Evolutionary conservation across 2,113 vertebrate genomes (phyloP).

Genomic region (Pachypanchax playfairii): DNA sequence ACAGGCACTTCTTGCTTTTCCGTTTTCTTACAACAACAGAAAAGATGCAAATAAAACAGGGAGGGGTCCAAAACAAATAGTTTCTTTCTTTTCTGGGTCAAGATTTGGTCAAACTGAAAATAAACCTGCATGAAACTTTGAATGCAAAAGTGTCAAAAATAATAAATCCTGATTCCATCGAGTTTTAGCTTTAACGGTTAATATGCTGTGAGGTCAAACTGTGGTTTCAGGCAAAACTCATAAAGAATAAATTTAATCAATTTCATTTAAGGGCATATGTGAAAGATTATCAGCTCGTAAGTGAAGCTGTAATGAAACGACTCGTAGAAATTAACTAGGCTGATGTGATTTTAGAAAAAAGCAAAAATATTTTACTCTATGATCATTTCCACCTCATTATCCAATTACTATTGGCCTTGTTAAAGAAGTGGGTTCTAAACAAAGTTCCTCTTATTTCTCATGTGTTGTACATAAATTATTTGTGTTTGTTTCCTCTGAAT

Average conservation of each 20-base stretch:
- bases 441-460: neutral
- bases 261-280: conserved; percentile 42
- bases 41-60: conserved; percentile 54
- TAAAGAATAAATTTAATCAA: conserved; percentile 52
- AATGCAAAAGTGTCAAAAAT: conserved; percentile 6
- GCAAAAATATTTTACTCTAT: conserved; percentile 51
- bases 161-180: conserved; percentile 41
- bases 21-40: conserved; percentile 10
- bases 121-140: conserved; percentile 23
- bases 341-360: conserved; percentile 41
- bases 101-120: conserved; percentile 48
- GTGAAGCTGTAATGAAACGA: conserved; percentile 37
- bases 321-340: conserved; percentile 35
- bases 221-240: conserved; percentile 58
- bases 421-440: conserved; percentile 44
- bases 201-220: conserved; percentile 48
- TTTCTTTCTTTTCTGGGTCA: conserved; percentile 47
- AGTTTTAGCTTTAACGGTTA: conserved; percentile 50
- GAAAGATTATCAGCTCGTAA: conserved; percentile 60
- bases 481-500: neutral
- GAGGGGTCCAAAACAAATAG: conserved; percentile 61
- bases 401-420: conserved; percentile 57
- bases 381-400: conserved; percentile 73
- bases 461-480: no score
- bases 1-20: conserved; percentile 34